A percentile compares a stretch with the other conserved stretches of the same genome.
Conservation (phyloP, 92 coral and sea anemone genomes). For the Actinernus sp. region DNA sequence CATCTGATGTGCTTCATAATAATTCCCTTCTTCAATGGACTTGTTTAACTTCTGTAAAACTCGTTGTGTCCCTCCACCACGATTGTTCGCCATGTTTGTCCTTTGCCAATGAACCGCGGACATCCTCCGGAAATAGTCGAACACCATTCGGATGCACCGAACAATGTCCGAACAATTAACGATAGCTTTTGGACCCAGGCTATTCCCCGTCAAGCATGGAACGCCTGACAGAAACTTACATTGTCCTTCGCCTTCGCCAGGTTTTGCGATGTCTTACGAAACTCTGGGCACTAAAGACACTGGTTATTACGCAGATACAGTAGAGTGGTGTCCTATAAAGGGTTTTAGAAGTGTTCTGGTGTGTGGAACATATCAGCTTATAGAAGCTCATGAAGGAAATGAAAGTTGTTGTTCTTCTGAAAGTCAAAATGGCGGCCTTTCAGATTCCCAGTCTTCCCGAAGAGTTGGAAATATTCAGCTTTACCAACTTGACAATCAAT, state of each 20-base stretch:
- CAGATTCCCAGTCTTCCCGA: neutral
- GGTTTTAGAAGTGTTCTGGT: conserved; percentile 65
- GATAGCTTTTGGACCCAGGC: no score
- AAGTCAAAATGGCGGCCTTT: no score
- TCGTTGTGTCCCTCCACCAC: conserved; percentile 81
- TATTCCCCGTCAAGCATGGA: conserved; percentile 1
- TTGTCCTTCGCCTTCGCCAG: neutral
- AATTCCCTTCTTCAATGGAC: conserved; percentile 90
- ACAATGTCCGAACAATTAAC: conserved; percentile 3
- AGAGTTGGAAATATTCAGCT: conserved; percentile 83
- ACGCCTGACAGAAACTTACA: conserved; percentile 47
- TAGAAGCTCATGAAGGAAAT: conserved; percentile 35
- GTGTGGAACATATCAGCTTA: conserved; percentile 94
- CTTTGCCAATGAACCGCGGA: neutral
- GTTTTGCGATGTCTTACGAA: conserved; percentile 16
- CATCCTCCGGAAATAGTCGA: neutral
- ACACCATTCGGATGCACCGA: neutral
- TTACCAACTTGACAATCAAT: conserved; percentile 48
- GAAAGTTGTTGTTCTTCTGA: no score
- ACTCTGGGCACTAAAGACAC: conserved; percentile 79
- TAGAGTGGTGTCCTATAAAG: conserved; percentile 95
- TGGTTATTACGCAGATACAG: conserved; percentile 87
- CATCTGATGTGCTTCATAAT: conserved; percentile 98
- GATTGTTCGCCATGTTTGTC: conserved; percentile 80
- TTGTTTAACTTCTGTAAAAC: conserved; percentile 89